Conservation (phyloP, 1,140 invertebrate genomes). For the Lanistes nyassanus region DNA sequence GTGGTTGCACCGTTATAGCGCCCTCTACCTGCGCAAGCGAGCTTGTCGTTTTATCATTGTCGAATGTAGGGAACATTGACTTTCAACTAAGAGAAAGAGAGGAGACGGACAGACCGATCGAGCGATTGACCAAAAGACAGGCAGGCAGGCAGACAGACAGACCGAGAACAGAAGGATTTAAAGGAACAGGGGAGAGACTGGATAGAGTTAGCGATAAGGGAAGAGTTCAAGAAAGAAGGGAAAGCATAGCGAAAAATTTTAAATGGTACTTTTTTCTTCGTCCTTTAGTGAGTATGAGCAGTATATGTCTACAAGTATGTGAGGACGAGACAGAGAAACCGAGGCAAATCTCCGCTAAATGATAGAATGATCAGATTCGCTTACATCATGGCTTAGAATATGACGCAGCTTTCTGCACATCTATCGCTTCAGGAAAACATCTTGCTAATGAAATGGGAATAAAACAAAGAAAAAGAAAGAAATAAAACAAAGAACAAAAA, state of each 20-base stretch:
- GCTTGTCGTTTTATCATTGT: neutral
- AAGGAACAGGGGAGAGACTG: neutral
- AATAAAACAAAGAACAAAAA: neutral
- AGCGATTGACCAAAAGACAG: neutral
- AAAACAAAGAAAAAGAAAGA: neutral
- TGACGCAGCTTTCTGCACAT: too few species aligned
- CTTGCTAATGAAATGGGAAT: neutral
- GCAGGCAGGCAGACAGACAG: neutral
- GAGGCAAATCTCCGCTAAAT: too few species aligned
- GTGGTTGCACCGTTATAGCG: slow-evolving; percentile 80
- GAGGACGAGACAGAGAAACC: neutral
- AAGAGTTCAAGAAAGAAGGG: too few species aligned
- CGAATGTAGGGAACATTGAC: too few species aligned
- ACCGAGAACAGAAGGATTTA: neutral
- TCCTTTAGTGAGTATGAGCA: too few species aligned
- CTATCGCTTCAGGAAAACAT: too few species aligned
- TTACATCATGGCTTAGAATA: too few species aligned
- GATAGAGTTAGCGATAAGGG: too few species aligned
- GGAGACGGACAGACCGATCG: neutral
- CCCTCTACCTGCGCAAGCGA: slow-evolving; percentile 77
- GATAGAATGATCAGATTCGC: too few species aligned
- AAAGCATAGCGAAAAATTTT: too few species aligned
- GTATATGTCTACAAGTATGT: neutral
- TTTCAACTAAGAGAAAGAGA: slow-evolving; percentile 18
- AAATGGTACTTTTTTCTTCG: too few species aligned